Base-by-base conservation (phyloP, 2,113 vertebrate species). In the Engystomops pustulosus region DNA sequence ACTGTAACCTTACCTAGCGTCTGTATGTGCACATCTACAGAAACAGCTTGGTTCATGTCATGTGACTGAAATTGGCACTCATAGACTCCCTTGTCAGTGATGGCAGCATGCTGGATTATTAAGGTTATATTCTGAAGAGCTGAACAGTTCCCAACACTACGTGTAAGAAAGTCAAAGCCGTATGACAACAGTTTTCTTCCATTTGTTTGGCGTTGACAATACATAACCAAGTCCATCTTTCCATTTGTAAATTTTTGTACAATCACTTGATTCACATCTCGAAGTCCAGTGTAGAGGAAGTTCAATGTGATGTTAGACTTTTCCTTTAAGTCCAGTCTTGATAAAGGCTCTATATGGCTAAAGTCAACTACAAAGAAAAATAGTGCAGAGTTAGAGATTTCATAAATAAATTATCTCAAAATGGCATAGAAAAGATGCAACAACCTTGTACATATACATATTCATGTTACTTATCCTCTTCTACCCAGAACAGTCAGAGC, bases 181-280 rank as follows among this genome's bases (percentile, higher is more conserved):
- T 92, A 87, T 6, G 87, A 85, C 30, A 32, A 23, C 17, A 6
- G 20, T 23, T 25, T 58, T 25, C 5, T 32, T 62, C 36, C 5
- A 83, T 49, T 8, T 4, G 17, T 17, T 53, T 27, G 2, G n/a
- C 34, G 79, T 68, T 82, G 88, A 47, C 95, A 96, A 15, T 69
- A 86, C 0, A 88, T 90, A 14, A 95, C 36, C 2, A 87, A 88
- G 75, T 91, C 91, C 2, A 85, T 86, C 67, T 47, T 55, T 27
- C 87, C 87, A 23, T 18, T 51, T 89, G 91, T 88, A 85, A 93
- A 87, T 88, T 83, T 94, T 87, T 96, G 92, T 89, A 96, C 86
- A 0, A 72, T 89, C 2, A 90, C 89, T 67, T 79, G n/a, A 44
- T 92, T 86, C 8, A 92, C 60, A 0, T 86, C 85, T 3, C 74